phyloP scores from a whole-genome alignment of 2,113 vertebrate species.

The Sceloporus tristichus region DNA sequence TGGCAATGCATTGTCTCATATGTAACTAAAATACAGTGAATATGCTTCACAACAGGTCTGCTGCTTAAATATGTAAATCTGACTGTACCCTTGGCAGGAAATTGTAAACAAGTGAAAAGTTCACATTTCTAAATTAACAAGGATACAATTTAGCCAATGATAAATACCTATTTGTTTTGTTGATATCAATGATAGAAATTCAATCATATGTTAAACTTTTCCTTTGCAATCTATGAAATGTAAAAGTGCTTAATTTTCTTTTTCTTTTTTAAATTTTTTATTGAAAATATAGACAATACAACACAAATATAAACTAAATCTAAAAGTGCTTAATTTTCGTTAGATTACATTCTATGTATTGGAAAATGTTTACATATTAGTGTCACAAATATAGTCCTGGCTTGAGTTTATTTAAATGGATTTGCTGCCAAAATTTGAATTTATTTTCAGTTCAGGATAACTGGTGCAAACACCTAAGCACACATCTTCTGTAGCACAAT shows the following conservation, averaged over 20 bases:
- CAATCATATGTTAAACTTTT: background rate
- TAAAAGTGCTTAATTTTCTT: background rate
- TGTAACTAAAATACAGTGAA: background rate
- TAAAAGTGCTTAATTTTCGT: background rate
- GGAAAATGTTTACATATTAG: background rate
- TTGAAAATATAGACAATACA: too few species aligned
- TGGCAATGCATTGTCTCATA: too few species aligned
- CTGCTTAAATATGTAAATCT: background rate
- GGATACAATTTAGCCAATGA: too few species aligned
- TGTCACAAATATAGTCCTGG: background rate
- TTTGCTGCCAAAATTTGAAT: background rate
- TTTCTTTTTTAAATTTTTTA: too few species aligned
- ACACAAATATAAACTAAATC: too few species aligned
- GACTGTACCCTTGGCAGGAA: background rate
- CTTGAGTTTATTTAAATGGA: background rate
- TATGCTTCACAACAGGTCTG: background rate
- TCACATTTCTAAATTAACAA: background rate
- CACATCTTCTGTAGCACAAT: background rate
- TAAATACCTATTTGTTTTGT: background rate
- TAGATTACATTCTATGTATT: constrained; percentile 1
- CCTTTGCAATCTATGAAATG: background rate
- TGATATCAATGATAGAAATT: background rate
- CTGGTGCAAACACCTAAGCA: background rate
- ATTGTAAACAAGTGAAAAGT: too few species aligned
- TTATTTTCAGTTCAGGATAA: background rate